These are phyloP conservation scores for Typhlomys cinereus DNA, from an alignment of 2,113 vertebrate genomes.

Conservation along the genomic window DNA sequence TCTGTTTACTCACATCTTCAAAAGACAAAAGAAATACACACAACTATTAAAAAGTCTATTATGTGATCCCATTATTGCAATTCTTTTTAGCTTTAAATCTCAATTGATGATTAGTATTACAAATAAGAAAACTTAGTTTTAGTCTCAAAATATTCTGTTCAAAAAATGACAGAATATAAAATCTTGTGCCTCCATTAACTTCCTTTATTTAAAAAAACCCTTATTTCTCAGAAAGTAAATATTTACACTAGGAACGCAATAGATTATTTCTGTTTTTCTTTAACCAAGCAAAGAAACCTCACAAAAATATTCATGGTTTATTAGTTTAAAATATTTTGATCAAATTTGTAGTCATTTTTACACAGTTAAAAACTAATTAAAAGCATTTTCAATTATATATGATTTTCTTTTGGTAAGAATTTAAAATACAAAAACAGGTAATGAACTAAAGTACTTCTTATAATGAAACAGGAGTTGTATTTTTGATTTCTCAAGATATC, in stretches of 20 bases:
- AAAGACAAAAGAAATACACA: constrained; percentile 42
- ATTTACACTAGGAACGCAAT: constrained; percentile 23
- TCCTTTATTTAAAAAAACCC: constrained; percentile 1
- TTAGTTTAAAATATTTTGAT: background rate
- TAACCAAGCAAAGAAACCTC: constrained; percentile 13
- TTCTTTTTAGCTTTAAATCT: constrained; percentile 49
- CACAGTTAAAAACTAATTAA: background rate
- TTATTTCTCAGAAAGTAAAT: constrained; percentile 21
- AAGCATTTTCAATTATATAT: background rate
- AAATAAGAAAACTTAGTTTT: constrained; percentile 45
- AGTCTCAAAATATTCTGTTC: constrained; percentile 19
- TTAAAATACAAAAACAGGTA: background rate
- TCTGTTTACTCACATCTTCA: constrained; percentile 51
- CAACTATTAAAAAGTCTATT: background rate
- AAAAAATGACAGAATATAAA: constrained; percentile 48
- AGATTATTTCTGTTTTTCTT: background rate
- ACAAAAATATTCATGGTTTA: background rate
- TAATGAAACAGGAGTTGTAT: background rate
- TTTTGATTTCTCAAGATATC: background rate
- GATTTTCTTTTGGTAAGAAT: background rate
- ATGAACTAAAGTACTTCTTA: background rate
- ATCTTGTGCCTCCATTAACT: background rate
- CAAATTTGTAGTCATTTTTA: background rate
- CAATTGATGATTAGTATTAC: background rate
- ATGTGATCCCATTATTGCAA: constrained; percentile 19